Conservation (phyloP, 2,113 vertebrate genomes). For the Callorhinus ursinus region DNA sequence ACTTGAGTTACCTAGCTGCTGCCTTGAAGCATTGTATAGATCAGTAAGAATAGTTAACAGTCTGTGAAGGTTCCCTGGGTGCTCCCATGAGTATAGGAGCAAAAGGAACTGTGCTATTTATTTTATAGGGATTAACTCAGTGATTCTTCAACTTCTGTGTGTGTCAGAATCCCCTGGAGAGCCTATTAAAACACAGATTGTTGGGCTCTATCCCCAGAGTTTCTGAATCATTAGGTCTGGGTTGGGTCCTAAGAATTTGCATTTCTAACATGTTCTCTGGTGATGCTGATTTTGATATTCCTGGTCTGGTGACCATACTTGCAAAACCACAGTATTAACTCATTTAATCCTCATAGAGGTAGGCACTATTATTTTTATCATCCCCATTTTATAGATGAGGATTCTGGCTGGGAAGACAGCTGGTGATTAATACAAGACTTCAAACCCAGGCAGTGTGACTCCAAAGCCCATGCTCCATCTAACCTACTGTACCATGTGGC, state of each 20-base stretch:
- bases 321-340: neutral
- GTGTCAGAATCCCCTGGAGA: neutral
- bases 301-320: neutral
- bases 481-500: neutral
- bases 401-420: neutral
- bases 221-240: neutral
- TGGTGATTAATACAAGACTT: neutral
- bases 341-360: neutral
- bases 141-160: neutral
- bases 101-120: neutral
- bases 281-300: neutral
- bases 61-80: neutral
- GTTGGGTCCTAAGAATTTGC: neutral
- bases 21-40: neutral
- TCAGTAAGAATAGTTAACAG: neutral
- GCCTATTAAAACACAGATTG: neutral
- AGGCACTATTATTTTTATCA: too few species aligned
- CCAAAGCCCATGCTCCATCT: neutral
- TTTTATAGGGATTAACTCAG: neutral
- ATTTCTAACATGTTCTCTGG: neutral
- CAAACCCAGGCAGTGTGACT: neutral
- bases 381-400: neutral
- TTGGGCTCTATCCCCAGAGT: neutral
- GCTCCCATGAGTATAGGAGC: accelerated
- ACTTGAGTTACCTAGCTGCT: neutral